Evolutionary conservation across 2,888 invertebrate genomes (phyloP), one percentile per base, ranked within the genome.

Genomic region (Philereme vetulata): DNA sequence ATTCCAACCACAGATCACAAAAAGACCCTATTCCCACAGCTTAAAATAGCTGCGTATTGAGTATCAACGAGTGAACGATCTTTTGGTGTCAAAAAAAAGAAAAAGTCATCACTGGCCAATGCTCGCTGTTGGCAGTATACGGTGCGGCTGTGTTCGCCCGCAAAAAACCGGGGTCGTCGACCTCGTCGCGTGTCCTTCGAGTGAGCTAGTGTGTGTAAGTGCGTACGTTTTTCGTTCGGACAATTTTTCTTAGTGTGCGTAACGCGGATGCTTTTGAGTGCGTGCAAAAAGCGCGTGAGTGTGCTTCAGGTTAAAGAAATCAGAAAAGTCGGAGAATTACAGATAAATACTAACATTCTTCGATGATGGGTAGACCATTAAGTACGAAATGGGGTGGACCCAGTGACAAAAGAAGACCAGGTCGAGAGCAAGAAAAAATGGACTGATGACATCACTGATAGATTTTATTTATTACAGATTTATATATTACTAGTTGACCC

Each of bases 181-280:
- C 86, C 89, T 81, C 81, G 75, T 88, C 76, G 80, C 86, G 88
- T 90, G 91, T 90, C 91, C 91, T 91, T 91, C 91, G 91, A 72
- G 67, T 71, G 72, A 65, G 75, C 62, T 46, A 76, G 85, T 87
- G 86, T 86, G 85, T 70, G 88, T 84, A 76, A 81, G 85, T 85
- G 86, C 82, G 73, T 71, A 70, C 60, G 83, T 85, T 82, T 83
- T 82, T 79, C 58, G 74, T 65, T 74, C 71, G 56, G 68, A 70
- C 69, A 70, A 64, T 74, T 73, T 73, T 76, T 71, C 73, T 56
- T 57, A 66, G 84, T 79, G 83, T 82, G 84, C 77, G 84, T 81
- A 74, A 76, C 75, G 72, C 74, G 80, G 76, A 77, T 79, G 76
- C 77, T 78, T 80, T 72, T 74, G 81, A 77, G 84, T 84, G 83